Conservation (phyloP, 2,797 vertebrate species). For the Macroramphosus scolopax region DNA sequence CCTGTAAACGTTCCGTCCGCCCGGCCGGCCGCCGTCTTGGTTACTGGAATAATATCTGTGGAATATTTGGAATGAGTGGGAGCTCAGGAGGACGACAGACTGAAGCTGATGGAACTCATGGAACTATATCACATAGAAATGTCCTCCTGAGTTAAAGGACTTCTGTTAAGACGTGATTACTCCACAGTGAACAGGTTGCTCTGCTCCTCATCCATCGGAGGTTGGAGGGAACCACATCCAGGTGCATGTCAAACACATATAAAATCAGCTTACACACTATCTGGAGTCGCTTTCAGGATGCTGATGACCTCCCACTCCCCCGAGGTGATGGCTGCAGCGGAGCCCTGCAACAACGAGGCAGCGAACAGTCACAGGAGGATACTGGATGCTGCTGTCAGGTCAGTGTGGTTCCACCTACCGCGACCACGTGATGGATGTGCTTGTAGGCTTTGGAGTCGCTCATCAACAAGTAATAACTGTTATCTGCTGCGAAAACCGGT, state of each 20-base stretch:
- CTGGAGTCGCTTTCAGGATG: conserved; percentile 82
- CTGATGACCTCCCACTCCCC: conserved; percentile 90
- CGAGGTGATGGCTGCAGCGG: conserved; percentile 71
- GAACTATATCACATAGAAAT: no score
- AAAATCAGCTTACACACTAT: conserved; percentile 78
- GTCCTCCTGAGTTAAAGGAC: no score
- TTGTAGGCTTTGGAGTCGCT: conserved; percentile 85
- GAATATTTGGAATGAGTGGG: no score
- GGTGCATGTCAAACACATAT: no score
- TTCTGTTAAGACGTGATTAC: no score
- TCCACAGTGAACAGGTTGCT: no score
- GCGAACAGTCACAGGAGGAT: no score
- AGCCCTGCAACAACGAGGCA: conserved; percentile 76
- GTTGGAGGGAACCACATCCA: background rate
- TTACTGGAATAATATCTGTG: conserved; percentile 92
- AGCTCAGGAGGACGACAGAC: no score
- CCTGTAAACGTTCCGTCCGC: conserved; percentile 92
- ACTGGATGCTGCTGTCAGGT: background rate
- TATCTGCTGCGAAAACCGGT: conserved; percentile 84
- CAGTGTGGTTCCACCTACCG: conserved; percentile 66
- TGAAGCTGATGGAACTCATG: no score
- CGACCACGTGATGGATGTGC: conserved; percentile 87
- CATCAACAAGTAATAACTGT: conserved; percentile 88
- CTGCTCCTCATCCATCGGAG: no score
- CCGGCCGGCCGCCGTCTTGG: conserved; percentile 77